Base-by-base conservation (phyloP, 2,888 invertebrate species). In the Phengaris arion region DNA sequence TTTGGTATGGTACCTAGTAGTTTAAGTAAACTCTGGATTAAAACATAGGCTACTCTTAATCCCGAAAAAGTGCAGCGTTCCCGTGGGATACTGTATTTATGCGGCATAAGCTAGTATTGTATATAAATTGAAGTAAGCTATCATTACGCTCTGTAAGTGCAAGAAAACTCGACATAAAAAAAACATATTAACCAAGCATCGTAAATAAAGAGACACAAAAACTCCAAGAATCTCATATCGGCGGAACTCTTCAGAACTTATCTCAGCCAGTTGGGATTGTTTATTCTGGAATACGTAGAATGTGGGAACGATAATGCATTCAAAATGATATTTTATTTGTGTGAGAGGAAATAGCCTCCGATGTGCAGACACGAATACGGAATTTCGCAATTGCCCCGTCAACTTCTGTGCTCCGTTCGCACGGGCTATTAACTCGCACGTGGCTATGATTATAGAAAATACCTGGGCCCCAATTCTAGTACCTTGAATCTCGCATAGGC, bases 341-440 rank as follows among this genome's bases (percentile, higher is more conserved):
- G 75, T 55, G 69, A 57, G 75, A 75, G 75, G 75, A 75, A 75
- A 70, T 75, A 75, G 70, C 75, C 75, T 75, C 70, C 75, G 75
- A 75, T 70, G 75, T 68, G 75, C 69, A 75, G 75, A 75, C 75
- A 75, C 46, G 75, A 75, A 75, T 75, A 75, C 75, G 75, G 70
- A 75, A 75, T 75, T 75, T 75, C 69, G 57, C 69, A 75, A 75
- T 69, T 75, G 70, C 75, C 68, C 74, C 70, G 75, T 75, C 75
- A 69, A 70, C 22, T 35, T 45, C 6, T 54, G 8, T 72, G 72
- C 72, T 35, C 13, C 35, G 22, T 54, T 72, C 13, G 22, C 75
- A 69, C 2, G 15, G n/a, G 51, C 51, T 22, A 13, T 12, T n/a
- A 12, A 68, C 52, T 74, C 51, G 35, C 10, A 74, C 59, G 15